Base-by-base conservation (phyloP, 2,113 vertebrate genomes). In the Ivindomyrus marchei region DNA sequence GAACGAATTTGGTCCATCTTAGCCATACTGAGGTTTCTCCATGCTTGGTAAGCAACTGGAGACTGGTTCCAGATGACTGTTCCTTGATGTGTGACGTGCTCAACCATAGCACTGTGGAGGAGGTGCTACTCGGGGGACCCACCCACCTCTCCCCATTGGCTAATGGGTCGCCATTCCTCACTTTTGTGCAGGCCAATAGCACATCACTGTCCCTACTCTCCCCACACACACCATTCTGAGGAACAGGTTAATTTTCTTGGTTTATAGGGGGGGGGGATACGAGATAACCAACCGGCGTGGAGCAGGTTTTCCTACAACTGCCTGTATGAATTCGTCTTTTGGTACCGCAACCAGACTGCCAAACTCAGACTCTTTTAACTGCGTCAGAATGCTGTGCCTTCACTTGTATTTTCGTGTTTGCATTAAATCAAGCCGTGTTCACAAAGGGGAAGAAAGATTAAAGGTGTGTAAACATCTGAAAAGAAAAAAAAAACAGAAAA, bases 401-500 rank as follows among this genome's bases (percentile, higher is more conserved):
- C 66, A 88, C 90, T 77, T 90, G 1, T 92, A 85, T 91, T 39
- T 17, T 77, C 62, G 88, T 80, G 62, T 87, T 85, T 89, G 83
- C 91, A 90, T 39, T 87, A 89, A 80, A 62, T 36, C 88, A 80
- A 62, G 53, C 56, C 52, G 42, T 88, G 90, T 91, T 91, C 90
- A 91, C 85, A 84, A 49, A 91, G 88, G 42, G 80, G 58, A 85
- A 89, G 62, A 91, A 88, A 91, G 91, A 91, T 85, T 92, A 92
- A 13, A 80, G 93, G 58, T 92, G 90, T 93, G 89, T 49, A 88
- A 90, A 91, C 80, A 83, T 88, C 89, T 86, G 91, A 31, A n/a
- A 90, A 85, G 45, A 66, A 89, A 85, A 89, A 45, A 94, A 90
- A 93, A 93, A 93, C 50, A 92, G 88, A 90, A 93, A 94, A 95